Base-by-base conservation (phyloP, 2,888 invertebrate genomes). In the Chalcosyrphus nemorum region DNA sequence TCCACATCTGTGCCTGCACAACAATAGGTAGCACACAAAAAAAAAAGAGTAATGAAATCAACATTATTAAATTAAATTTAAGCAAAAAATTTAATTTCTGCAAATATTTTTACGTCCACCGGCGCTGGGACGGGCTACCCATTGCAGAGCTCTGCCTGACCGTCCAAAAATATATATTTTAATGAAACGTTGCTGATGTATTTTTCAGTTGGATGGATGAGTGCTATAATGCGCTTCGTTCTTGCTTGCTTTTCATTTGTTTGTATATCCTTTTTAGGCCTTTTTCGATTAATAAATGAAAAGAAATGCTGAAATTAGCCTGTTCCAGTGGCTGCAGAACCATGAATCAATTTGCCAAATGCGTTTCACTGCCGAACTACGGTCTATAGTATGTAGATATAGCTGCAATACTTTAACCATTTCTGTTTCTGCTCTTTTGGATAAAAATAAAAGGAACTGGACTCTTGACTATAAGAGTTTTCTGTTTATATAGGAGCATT, bases 171-270 rank as follows among this genome's bases (percentile, higher is more conserved):
- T 59, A 35, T 61, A 72, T 72, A 52, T 82, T 72, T 82, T 72
- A 78, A 84, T 78, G 82, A 84, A 84, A 78, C 66, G 61, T 78
- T 78, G 71, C 78, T 78, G 82, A 78, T 84, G 66, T 78, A 78
- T 84, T 84, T 84, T 84, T 68, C 78, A 74, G 74, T 74, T 63
- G 82, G 82, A 68, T 84, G 82, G 63, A 74, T 57, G 56, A 74
- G 82, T 77, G 81, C 38, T 77, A 81, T 81, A 81, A 81, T 82
- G 54, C 54, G 81, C 77, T 82, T 65, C 66, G 71, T 71, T 66
- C 19, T 61, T 65, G 45, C 59, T 66, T 17, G 63, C 17, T 76
- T 71, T 59, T 17, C 47, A 41, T 50, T 65, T 54, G n/a, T 56
- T 27, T 56, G n/a, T 68, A 59, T 63, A 24, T 29, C 47, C 11